A percentile compares a stretch with the other conserved stretches of the same genome.
These are phyloP conservation scores for Maniola hyperantus DNA, from an alignment of 2,888 invertebrate genomes.

Conservation along the genomic window DNA sequence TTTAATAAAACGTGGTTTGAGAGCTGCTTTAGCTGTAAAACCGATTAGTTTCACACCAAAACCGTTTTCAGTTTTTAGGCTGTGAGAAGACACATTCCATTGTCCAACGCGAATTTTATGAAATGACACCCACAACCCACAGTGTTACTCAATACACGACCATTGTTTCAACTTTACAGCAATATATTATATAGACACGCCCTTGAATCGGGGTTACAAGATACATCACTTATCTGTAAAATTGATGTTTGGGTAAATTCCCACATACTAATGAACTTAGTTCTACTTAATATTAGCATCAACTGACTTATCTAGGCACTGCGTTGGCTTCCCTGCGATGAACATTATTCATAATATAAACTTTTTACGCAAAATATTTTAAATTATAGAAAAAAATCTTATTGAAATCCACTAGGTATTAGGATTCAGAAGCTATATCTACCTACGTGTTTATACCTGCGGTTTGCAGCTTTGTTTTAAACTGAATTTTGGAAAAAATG, in stretches of 20 bases:
- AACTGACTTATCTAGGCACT: too few relatives aligned
- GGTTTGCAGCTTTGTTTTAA: too few relatives aligned
- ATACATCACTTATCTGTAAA: conserved; percentile 7
- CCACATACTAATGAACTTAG: not conserved
- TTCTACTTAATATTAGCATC: not conserved
- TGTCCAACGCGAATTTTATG: conserved; percentile 59
- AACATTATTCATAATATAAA: too few relatives aligned
- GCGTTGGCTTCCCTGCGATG: too few relatives aligned
- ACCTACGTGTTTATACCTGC: too few relatives aligned
- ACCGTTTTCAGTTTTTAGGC: conserved; percentile 44
- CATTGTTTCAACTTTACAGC: conserved; percentile 28
- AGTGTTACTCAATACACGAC: conserved; percentile 8
- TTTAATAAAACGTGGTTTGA: too few relatives aligned
- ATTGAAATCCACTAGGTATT: too few relatives aligned
- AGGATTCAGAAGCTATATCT: too few relatives aligned
- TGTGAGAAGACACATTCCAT: conserved; percentile 59
- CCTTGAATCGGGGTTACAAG: conserved; percentile 29
- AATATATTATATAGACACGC: conserved; percentile 30
- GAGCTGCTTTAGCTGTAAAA: not conserved
- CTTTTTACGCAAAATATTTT: too few relatives aligned
- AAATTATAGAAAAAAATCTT: too few relatives aligned
- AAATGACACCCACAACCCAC: conserved; percentile 58
- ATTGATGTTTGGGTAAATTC: conserved; percentile 4
- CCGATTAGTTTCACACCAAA: conserved; percentile 16
- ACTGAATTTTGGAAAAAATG: too few relatives aligned